Conservation (phyloP, 2,113 vertebrate species). For the Zosterops lateralis region DNA sequence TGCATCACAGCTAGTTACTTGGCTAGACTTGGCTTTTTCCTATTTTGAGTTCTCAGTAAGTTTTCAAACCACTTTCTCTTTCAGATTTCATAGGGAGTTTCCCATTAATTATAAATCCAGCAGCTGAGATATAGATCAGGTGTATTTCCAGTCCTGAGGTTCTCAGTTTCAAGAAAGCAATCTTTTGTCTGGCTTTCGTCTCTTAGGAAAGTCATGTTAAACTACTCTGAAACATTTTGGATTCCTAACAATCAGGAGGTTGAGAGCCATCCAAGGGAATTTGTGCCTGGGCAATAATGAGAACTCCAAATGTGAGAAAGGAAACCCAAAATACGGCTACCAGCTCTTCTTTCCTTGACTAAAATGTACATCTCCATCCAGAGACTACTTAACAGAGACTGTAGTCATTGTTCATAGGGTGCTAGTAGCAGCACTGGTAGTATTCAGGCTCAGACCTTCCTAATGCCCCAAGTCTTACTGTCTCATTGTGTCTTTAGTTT, state of each 20-base stretch:
- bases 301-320: neutral
- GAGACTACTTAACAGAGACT: neutral
- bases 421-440: neutral
- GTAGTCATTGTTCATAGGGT: neutral
- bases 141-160: neutral
- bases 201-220: neutral
- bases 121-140: neutral
- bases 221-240: neutral
- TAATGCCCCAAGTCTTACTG: neutral
- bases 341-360: neutral
- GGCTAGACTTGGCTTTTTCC: neutral
- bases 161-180: neutral
- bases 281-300: neutral
- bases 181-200: neutral
- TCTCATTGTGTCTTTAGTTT: neutral
- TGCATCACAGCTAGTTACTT: neutral
- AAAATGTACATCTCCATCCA: neutral
- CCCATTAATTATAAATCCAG: neutral
- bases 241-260: neutral
- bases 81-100: conserved; percentile 11
- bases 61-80: conserved; percentile 17
- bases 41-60: neutral
- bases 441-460: neutral
- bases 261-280: neutral
- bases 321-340: neutral